Conservation (phyloP, 2,888 invertebrate genomes). For the Busseola fusca region DNA sequence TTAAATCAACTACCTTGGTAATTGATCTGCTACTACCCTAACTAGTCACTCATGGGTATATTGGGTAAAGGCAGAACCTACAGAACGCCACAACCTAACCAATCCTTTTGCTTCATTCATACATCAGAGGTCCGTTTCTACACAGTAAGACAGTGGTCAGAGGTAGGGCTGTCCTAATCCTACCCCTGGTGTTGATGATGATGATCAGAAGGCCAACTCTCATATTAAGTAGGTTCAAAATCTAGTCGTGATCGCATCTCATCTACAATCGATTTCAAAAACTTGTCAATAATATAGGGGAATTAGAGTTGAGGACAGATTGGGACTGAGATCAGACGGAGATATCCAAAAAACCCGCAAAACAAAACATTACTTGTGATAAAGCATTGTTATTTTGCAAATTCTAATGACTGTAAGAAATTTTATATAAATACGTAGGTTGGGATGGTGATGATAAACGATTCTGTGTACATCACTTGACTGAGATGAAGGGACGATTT, state of each 20-base stretch:
- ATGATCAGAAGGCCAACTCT: too few relatives aligned
- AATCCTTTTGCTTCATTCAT: not conserved
- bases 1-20: not conserved
- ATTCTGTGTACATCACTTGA: slow-evolving; percentile 90
- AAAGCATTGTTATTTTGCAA: slow-evolving; percentile 90
- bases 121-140: too few relatives aligned
- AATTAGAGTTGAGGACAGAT: not conserved
- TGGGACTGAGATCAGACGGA: too few relatives aligned
- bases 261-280: too few relatives aligned
- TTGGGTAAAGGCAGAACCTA: not conserved
- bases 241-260: too few relatives aligned
- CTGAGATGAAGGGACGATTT: slow-evolving; percentile 92
- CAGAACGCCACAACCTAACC: not conserved
- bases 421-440: slow-evolving; percentile 91
- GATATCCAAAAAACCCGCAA: slow-evolving; percentile 73
- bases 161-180: too few relatives aligned
- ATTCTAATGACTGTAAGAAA: slow-evolving; percentile 90
- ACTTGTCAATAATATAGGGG: too few relatives aligned
- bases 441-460: slow-evolving; percentile 87
- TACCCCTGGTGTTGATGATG: too few relatives aligned
- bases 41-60: not conserved
- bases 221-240: too few relatives aligned
- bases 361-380: slow-evolving; percentile 81
- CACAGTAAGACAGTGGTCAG: too few relatives aligned
- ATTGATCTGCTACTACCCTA: not conserved